phyloP scores from a whole-genome alignment of 92 coral and sea anemone genomes.

The Palythoa caribaeorum region DNA sequence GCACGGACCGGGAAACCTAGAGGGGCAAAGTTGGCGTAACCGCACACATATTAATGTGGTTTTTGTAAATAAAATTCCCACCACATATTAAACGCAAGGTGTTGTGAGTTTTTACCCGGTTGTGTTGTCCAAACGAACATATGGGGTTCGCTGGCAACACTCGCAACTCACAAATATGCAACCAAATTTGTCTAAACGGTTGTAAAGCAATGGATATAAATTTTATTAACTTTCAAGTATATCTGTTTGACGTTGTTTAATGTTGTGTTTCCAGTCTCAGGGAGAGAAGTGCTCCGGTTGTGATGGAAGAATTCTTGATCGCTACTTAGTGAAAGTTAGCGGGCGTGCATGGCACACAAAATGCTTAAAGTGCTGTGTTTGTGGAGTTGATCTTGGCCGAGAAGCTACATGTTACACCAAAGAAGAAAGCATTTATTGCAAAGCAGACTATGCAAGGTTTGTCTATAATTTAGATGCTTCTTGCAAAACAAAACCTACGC shows the following conservation, averaged over 20 bases:
- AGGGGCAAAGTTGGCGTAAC: not conserved
- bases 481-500: not conserved
- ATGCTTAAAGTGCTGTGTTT: slow-evolving; percentile 90
- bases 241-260: slow-evolving; percentile 2
- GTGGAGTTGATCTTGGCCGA: slow-evolving; percentile 89
- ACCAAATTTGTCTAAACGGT: not conserved
- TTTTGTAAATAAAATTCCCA: not conserved
- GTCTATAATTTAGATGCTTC: not conserved
- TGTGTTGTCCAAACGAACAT: not conserved
- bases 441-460: slow-evolving; percentile 96
- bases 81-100: not conserved
- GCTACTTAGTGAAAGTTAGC: slow-evolving; percentile 96
- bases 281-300: slow-evolving; percentile 94
- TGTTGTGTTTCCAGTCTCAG: slow-evolving; percentile 73
- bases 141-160: slow-evolving; percentile 42
- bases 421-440: slow-evolving; percentile 94
- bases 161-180: slow-evolving; percentile 38
- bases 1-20: not conserved
- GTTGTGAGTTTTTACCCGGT: not conserved
- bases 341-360: slow-evolving; percentile 95
- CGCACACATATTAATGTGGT: not conserved
- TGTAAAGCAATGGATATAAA: not conserved
- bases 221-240: slow-evolving; percentile 7
- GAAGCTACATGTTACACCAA: slow-evolving; percentile 99
- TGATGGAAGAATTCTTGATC: slow-evolving; percentile 87